Evolutionary conservation across 2,113 vertebrate species (phyloP), one percentile per base, ranked within the genome.

Genomic region (Pterocles burchelli): DNA sequence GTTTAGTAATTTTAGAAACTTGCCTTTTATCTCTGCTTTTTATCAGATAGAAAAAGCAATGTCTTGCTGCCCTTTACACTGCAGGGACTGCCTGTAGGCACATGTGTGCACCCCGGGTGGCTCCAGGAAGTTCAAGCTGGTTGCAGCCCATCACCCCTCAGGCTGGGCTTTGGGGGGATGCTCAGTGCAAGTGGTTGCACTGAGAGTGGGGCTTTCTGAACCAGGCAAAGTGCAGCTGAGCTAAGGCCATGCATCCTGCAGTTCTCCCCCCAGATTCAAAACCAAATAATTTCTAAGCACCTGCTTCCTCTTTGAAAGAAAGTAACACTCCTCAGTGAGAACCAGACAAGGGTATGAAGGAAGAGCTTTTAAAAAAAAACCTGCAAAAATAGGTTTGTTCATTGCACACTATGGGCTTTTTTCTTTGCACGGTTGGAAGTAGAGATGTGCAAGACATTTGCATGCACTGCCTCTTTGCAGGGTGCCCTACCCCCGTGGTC

Each of bases 91-190:
- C 31, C 72, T 20, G 11, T 5, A 6, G 6, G 1, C 66, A 7
- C 14, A 21, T 0, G 1, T 4, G n/a, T 17, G 54, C 5, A 11
- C 28, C 52, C 24, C 0, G 1, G 20, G 10, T 24, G 7, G 11
- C n/a, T 29, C 9, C 1, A 6, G 62, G 9, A 25, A 38, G 59
- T 52, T 3, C 1, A 4, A 25, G 26, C 25, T 3, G 25, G 29
- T 25, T 34, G 58, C 73, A 70, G 77, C 49, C 46, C 13, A 0
- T 6, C 19, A 1, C 14, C 36, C 41, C 0, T 0, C 70, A 22
- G 17, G 2, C 18, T 16, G 41, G 72, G 46, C 78, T 59, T 11
- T 3, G 13, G 20, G 26, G 34, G 49, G 55, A 15, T 8, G 46
- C 36, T 31, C n/a, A 19, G 85, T 7, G 2, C 68, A 24, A 16